phyloP scores from a whole-genome alignment of 2,888 invertebrate genomes.

The Andrena praecox region DNA sequence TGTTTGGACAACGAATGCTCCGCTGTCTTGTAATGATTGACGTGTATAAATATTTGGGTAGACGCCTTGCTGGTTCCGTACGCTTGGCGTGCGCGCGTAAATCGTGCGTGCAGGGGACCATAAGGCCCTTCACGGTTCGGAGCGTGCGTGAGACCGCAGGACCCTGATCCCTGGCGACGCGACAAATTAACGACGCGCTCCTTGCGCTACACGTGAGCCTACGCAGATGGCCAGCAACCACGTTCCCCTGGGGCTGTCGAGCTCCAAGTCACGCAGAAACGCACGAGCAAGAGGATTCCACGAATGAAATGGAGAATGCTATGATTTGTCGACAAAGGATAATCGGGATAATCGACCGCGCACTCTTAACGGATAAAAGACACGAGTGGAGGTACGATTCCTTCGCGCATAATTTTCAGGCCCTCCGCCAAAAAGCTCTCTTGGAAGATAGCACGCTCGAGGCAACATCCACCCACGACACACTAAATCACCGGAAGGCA shows the following conservation, averaged over 20 bases:
- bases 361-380: not conserved
- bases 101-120: conserved; percentile 39
- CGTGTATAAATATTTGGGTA: conserved; percentile 80
- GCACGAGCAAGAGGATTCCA: no score
- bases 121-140: not conserved
- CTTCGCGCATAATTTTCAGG: not conserved
- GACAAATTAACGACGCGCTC: conserved; percentile 57
- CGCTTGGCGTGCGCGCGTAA: conserved; percentile 47
- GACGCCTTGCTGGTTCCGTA: conserved; percentile 74
- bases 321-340: no score
- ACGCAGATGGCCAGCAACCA: conserved; percentile 31
- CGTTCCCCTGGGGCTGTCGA: not conserved
- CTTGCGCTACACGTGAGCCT: conserved; percentile 41
- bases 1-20: conserved; percentile 79
- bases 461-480: conserved; percentile 77
- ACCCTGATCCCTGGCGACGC: conserved; percentile 31
- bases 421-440: conserved; percentile 5
- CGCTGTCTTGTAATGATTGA: conserved; percentile 76
- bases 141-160: conserved; percentile 46
- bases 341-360: no score
- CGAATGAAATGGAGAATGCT: no score
- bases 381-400: not conserved
- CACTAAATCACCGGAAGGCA: conserved; percentile 75
- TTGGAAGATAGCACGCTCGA: conserved; percentile 48
- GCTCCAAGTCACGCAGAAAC: no score